Conservation (phyloP, 1,140 invertebrate species). For the Leptopilina clavipes region DNA sequence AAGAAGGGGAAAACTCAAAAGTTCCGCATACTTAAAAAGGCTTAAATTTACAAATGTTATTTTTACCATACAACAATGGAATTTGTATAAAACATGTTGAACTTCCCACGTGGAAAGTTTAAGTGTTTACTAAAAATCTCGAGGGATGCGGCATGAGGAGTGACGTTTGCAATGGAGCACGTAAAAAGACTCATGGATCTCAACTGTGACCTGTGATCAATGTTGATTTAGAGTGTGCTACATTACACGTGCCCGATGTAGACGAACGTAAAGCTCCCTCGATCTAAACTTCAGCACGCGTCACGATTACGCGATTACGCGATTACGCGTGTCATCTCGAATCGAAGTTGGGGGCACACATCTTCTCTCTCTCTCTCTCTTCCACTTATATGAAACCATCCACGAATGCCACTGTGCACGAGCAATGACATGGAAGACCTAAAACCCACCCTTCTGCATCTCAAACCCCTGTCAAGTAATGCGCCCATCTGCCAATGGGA, state of each 20-base stretch:
- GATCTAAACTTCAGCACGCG: constrained; percentile 73
- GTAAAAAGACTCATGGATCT: constrained; percentile 54
- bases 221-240: constrained; percentile 71
- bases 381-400: constrained; percentile 45
- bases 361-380: not conserved
- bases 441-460: constrained; percentile 8
- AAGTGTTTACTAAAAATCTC: constrained; percentile 28
- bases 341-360: constrained; percentile 31
- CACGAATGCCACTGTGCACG: constrained; percentile 41
- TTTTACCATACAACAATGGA: not conserved
- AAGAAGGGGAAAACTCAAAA: too few species aligned
- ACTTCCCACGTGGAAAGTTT: not conserved
- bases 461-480: constrained; percentile 36
- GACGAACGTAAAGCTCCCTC: constrained; percentile 69
- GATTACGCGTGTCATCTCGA: constrained; percentile 74
- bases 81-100: constrained; percentile 23
- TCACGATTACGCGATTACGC: constrained; percentile 75
- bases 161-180: constrained; percentile 4
- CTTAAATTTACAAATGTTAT: too few species aligned
- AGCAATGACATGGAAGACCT: constrained; percentile 57
- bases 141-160: not conserved
- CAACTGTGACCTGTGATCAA: constrained; percentile 57
- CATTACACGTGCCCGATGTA: constrained; percentile 55
- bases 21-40: too few species aligned
- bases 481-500: constrained; percentile 42